These are phyloP conservation scores for Zygogramma bicolorata DNA, from an alignment of 2,888 invertebrate genomes.

Conservation along the genomic window DNA sequence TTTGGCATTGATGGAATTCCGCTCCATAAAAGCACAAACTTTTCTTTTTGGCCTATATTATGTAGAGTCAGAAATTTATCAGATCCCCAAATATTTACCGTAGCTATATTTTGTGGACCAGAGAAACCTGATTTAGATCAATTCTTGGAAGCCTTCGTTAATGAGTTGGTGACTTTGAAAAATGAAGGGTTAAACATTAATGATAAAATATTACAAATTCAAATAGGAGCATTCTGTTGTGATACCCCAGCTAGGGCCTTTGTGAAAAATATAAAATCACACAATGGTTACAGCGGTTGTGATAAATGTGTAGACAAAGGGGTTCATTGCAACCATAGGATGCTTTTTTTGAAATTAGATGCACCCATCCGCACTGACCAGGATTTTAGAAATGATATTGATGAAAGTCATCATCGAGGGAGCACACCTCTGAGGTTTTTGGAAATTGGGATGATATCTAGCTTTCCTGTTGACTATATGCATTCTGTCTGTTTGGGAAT, in stretches of 20 bases:
- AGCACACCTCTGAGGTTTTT: not conserved
- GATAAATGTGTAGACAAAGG: slow-evolving; percentile 16
- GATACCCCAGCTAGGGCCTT: slow-evolving; percentile 18
- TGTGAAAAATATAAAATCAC: slow-evolving; percentile 15
- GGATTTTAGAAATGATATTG: not conserved
- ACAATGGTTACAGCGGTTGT: slow-evolving; percentile 19
- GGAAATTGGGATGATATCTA: not conserved
- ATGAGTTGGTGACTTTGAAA: slow-evolving; percentile 9
- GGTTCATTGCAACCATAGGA: slow-evolving; percentile 8
- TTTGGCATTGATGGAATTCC: slow-evolving; percentile 19
- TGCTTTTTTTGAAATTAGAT: slow-evolving; percentile 3
- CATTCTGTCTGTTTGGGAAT: slow-evolving; percentile 16
- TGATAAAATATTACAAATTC: slow-evolving; percentile 8
- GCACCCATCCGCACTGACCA: not conserved
- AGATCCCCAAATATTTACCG: not conserved
- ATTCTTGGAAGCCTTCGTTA: slow-evolving; percentile 8
- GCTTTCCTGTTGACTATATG: slow-evolving; percentile 14
- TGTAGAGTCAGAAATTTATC: slow-evolving; percentile 13
- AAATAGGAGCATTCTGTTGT: slow-evolving; percentile 22
- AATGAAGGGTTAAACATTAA: not conserved
- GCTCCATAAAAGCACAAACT: slow-evolving; percentile 11
- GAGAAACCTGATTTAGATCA: slow-evolving; percentile 17
- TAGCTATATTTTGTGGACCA: slow-evolving; percentile 16
- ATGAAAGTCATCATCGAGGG: slow-evolving; percentile 3
- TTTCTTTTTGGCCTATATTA: slow-evolving; percentile 19